phyloP scores from a whole-genome alignment of 2,113 vertebrate species.

The Silurus meridionalis region DNA sequence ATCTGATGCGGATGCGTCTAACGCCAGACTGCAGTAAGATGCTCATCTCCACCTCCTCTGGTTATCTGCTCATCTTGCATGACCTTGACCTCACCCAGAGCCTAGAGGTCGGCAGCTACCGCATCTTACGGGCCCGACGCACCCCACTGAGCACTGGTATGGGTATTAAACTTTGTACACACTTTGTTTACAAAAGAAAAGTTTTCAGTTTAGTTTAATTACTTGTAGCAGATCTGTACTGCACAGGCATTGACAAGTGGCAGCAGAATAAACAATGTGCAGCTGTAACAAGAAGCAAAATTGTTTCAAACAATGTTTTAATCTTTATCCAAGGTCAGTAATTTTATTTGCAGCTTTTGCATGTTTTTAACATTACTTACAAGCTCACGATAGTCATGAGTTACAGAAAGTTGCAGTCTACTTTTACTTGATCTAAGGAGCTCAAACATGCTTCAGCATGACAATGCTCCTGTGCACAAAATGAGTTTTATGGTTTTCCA shows the following conservation, averaged over 20 bases:
- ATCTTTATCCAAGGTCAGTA: background rate
- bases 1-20: slow-evolving; percentile 97
- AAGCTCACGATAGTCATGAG: background rate
- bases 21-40: slow-evolving; percentile 98
- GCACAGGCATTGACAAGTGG: background rate
- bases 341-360: background rate
- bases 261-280: background rate
- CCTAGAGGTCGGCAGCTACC: slow-evolving; percentile 96
- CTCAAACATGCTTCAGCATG: background rate
- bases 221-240: background rate
- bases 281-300: background rate
- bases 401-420: background rate
- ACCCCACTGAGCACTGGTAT: slow-evolving; percentile 87
- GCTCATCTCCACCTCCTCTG: slow-evolving; percentile 97
- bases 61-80: slow-evolving; percentile 96
- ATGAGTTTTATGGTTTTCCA: background rate
- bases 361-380: background rate
- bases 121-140: slow-evolving; percentile 88
- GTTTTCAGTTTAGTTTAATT: background rate
- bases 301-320: background rate
- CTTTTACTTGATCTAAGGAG: background rate
- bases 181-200: background rate
- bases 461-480: background rate
- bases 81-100: slow-evolving; percentile 97
- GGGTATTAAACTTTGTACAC: background rate